Evolutionary conservation across 1,140 invertebrate genomes (phyloP).

Genomic region (Meloidogyne chitwoodi): DNA sequence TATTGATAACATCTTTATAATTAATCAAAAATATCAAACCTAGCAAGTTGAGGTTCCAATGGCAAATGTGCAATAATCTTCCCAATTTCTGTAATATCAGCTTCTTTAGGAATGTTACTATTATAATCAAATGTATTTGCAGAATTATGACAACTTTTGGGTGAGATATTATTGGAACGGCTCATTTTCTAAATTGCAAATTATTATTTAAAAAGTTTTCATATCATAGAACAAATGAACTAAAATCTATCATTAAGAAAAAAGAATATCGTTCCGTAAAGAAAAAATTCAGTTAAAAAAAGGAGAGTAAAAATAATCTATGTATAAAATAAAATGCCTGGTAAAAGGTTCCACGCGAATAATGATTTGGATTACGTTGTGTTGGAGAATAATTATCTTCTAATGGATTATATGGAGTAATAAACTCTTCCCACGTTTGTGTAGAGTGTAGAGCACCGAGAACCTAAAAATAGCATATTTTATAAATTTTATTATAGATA

Average conservation of each 20-base stretch:
- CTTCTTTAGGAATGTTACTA: conserved; percentile 20
- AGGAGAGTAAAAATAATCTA: not conserved
- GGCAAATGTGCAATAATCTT: conserved; percentile 80
- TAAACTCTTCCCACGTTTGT: not conserved
- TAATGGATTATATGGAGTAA: not conserved
- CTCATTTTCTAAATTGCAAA: not conserved
- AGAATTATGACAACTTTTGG: not conserved
- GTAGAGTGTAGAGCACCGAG: conserved; percentile 45
- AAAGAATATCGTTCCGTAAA: too few species aligned
- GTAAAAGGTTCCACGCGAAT: not conserved
- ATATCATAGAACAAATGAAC: too few species aligned
- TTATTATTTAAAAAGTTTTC: not conserved
- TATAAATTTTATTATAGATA: not conserved
- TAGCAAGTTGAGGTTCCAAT: conserved; percentile 84
- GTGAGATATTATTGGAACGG: not conserved
- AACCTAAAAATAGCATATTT: conserved; percentile 31
- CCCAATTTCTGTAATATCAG: conserved; percentile 78
- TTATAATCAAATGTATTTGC: not conserved
- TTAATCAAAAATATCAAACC: not conserved
- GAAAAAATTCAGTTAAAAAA: too few species aligned
- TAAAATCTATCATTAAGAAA: not conserved
- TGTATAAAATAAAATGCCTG: too few species aligned
- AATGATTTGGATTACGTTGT: not conserved
- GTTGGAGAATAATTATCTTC: not conserved
- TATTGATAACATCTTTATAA: too few species aligned